Evolutionary conservation across 2,113 vertebrate species (phyloP), one percentile per base, ranked within the genome.

Genomic region (Rousettus leschenaultii): DNA sequence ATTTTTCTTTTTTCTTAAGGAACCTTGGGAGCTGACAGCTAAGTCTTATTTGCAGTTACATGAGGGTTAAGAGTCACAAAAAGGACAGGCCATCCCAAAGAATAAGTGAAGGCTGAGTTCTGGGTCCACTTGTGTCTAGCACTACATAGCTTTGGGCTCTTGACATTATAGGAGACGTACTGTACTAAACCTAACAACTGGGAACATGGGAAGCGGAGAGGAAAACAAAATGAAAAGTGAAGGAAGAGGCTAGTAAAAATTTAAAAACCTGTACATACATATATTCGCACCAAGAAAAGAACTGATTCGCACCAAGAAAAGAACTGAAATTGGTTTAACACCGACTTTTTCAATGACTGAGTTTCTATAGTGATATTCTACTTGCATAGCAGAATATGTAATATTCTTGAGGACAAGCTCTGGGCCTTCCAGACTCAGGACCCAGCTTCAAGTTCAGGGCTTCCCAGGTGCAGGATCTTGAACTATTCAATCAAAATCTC

Each of bases 371-470:
- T 57, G 14, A 48, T 45, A 33, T 71, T 66, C 21, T 71, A 14
- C 4, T 2, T 66, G 0, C 4, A 7, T 21, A 26, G 9, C 7
- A 66, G 3, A 5, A 38, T 33, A 55, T 21, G 59, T 77, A 80
- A 48, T 19, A 9, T 0, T 95, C 68, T 51, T 68, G 15, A 55
- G 19, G 68, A 21, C 2, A 86, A 35, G 2, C n/a, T n/a, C 6
- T 6, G 5, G 1, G 13, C n/a, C 9, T 13, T 0, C 28, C 9
- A 66, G 22, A 35, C 51, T 40, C 15, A 59, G 4, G 26, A 9
- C 40, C 61, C 14, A 35, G 28, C 1, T 7, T 0, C 12, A 21
- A 43, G 1, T 38, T 91, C 45, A 48, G 3, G 1, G 19, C 8
- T 57, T 48, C 30, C 5, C 14, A 75, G 8, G 21, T 78, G 12